phyloP scores from a whole-genome alignment of 2,797 vertebrate genomes.

The Gymnopithys bicolor region DNA sequence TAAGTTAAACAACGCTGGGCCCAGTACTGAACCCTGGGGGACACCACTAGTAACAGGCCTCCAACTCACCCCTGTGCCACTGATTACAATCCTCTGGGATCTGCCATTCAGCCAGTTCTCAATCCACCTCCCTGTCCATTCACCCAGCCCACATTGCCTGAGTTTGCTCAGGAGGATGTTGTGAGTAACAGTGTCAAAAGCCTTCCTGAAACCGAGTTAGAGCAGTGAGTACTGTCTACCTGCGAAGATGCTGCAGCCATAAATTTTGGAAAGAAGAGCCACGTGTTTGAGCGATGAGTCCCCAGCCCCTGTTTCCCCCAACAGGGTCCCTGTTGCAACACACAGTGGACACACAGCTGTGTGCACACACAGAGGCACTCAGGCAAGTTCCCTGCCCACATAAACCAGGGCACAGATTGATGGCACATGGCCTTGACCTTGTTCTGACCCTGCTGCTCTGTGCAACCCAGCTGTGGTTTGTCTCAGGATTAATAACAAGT shows the following conservation, averaged over 20 bases:
- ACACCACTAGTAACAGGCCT: background rate
- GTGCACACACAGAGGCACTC: rapidly evolving
- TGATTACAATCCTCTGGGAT: background rate
- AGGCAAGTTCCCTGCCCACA: rapidly evolving
- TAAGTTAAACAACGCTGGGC: too few relatives aligned
- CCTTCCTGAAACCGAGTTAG: rapidly evolving
- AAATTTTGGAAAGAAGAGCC: background rate
- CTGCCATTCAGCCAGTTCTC: background rate
- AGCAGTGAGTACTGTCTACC: too few relatives aligned
- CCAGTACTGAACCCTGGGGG: background rate
- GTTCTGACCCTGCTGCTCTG: background rate
- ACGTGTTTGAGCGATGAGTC: background rate
- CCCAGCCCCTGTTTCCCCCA: background rate
- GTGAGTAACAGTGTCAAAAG: background rate
- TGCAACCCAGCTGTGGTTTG: background rate
- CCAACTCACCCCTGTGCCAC: background rate
- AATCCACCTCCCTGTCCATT: background rate
- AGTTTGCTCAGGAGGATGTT: background rate
- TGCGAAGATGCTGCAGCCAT: background rate
- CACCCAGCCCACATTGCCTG: background rate
- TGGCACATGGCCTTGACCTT: rapidly evolving
- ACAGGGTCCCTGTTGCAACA: rapidly evolving
- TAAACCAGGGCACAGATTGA: background rate
- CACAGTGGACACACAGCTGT: rapidly evolving
- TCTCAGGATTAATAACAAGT: too few relatives aligned